Evolutionary conservation across 2,888 invertebrate genomes (phyloP).

Genomic region (Cantharis flavilabris): DNA sequence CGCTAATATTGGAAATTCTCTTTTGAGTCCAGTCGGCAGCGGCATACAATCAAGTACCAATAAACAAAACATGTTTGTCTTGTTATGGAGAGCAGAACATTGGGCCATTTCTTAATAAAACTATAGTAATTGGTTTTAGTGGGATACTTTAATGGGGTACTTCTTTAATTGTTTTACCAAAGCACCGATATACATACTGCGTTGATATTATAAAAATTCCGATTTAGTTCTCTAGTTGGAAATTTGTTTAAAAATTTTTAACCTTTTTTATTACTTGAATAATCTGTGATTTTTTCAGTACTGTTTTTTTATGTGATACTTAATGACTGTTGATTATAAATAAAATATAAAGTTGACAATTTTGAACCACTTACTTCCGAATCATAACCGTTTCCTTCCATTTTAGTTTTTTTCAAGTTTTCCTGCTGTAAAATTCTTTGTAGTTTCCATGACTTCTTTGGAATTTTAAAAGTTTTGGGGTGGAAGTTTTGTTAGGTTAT

Average conservation of each 20-base stretch:
- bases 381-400: not conserved
- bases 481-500: no score
- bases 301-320: constrained; percentile 11
- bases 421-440: no score
- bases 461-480: no score
- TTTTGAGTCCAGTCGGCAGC: constrained; percentile 48
- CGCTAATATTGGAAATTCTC: constrained; percentile 50
- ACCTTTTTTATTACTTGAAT: not conserved
- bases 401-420: not conserved
- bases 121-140: not conserved
- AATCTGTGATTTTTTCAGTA: constrained; percentile 20
- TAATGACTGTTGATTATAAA: constrained; percentile 5
- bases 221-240: not conserved
- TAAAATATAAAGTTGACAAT: constrained; percentile 2
- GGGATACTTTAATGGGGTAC: not conserved
- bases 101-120: constrained; percentile 60
- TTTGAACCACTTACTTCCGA: not conserved
- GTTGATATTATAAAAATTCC: not conserved
- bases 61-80: constrained; percentile 63
- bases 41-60: constrained; percentile 32
- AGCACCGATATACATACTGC: not conserved
- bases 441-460: not conserved
- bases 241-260: not conserved
- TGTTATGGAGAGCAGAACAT: constrained; percentile 74
- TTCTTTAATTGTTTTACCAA: not conserved